phyloP scores from a whole-genome alignment of 2,888 invertebrate species.

The Sarcophaga carnaria region DNA sequence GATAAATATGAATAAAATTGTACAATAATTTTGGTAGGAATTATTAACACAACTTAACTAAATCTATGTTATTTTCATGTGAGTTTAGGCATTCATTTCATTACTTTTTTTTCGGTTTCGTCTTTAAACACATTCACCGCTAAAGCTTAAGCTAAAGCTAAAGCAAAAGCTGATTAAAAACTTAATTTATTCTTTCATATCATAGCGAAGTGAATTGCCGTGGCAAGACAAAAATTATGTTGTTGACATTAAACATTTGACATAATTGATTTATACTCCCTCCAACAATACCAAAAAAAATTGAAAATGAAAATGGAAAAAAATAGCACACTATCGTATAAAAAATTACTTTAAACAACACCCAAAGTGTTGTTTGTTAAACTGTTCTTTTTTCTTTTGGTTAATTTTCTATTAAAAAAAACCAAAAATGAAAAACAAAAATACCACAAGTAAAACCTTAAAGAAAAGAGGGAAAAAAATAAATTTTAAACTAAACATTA shows the following conservation, averaged over 20 bases:
- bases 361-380: slow-evolving; percentile 54
- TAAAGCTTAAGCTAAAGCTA: no score
- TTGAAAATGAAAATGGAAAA: neutral
- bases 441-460: neutral
- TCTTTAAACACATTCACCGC: no score
- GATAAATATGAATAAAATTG: slow-evolving; percentile 60
- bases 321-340: slow-evolving; percentile 9
- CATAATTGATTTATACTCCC: slow-evolving; percentile 70
- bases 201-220: slow-evolving; percentile 28
- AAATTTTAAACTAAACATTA: slow-evolving; percentile 64
- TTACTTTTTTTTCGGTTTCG: slow-evolving; percentile 23
- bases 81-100: neutral
- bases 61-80: slow-evolving; percentile 13
- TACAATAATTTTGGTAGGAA: slow-evolving; percentile 31
- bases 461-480: slow-evolving; percentile 29
- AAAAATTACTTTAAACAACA: slow-evolving; percentile 44
- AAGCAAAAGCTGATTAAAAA: slow-evolving; percentile 58
- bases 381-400: slow-evolving; percentile 12
- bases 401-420: neutral
- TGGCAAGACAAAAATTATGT: slow-evolving; percentile 64
- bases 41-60: slow-evolving; percentile 28
- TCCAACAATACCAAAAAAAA: slow-evolving; percentile 28
- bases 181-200: slow-evolving; percentile 55
- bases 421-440: neutral
- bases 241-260: slow-evolving; percentile 70